A percentile compares a stretch with the other conserved stretches of the same genome.
phyloP scores from a whole-genome alignment of 2,888 invertebrate species.

The Erpobdella octoculata region DNA sequence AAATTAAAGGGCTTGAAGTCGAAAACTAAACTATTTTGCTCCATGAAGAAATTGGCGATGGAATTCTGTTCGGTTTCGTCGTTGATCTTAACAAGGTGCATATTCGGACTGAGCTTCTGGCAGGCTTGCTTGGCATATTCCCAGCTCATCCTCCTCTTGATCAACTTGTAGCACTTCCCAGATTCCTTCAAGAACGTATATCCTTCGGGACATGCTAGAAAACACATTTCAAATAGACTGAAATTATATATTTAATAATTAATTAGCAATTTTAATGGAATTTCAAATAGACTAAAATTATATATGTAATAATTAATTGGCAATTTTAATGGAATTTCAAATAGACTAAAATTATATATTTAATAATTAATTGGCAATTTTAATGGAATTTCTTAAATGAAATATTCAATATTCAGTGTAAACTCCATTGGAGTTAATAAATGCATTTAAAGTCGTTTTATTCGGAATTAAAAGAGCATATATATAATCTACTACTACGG shows the following conservation, averaged over 20 bases:
- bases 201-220: slow-evolving; percentile 13
- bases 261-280: no score
- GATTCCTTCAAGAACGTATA: slow-evolving; percentile 3
- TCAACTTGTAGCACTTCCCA: slow-evolving; percentile 22
- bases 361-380: neutral
- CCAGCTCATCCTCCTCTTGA: slow-evolving; percentile 21
- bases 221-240: neutral
- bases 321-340: no score
- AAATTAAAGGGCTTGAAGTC: no score
- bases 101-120: neutral
- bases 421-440: no score
- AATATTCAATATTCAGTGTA: no score
- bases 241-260: neutral
- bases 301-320: neutral
- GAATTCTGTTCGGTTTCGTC: slow-evolving; percentile 6
- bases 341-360: neutral
- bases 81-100: neutral
- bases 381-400: neutral
- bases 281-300: neutral
- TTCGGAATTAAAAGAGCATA: no score
- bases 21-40: slow-evolving; percentile 2
- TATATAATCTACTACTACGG: no score
- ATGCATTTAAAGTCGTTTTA: no score
- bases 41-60: slow-evolving; percentile 9
- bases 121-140: neutral